These are phyloP conservation scores for Gallinago stenura DNA, from an alignment of 2,797 vertebrate species.

Conservation along the genomic window DNA sequence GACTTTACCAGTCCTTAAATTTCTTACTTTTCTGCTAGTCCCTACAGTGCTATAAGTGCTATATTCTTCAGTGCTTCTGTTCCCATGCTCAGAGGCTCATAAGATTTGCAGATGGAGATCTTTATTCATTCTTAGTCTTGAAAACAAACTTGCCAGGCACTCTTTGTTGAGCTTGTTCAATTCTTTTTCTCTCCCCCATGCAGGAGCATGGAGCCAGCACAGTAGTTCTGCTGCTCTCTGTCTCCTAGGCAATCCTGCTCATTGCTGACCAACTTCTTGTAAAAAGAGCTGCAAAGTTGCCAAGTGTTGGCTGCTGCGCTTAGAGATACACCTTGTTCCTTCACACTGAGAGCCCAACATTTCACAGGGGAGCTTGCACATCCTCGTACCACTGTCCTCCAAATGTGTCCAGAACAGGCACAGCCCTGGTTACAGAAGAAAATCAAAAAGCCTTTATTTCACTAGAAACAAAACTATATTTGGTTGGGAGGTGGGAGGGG, in stretches of 20 bases:
- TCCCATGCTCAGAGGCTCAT: not conserved
- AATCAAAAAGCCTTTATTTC: not conserved
- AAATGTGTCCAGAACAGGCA: not conserved
- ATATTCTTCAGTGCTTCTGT: not conserved
- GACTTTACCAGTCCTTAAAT: slow-evolving; percentile 7
- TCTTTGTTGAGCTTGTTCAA: not conserved
- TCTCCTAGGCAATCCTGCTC: slow-evolving; percentile 15
- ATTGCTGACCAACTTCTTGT: not conserved
- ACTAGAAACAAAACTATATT: not conserved
- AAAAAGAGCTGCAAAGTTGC: not conserved
- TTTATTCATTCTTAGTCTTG: not conserved
- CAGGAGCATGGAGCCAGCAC: not conserved
- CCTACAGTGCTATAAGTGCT: not conserved
- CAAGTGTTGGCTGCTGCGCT: not conserved
- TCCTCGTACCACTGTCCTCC: not conserved
- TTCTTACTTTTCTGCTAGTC: not conserved
- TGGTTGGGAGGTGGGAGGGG: not conserved
- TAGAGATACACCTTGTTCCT: not conserved
- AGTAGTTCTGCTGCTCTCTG: not conserved
- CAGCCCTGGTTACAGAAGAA: not conserved
- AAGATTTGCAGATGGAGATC: not conserved
- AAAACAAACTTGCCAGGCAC: not conserved
- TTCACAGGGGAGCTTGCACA: not conserved
- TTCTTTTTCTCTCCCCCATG: not conserved
- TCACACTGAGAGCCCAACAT: not conserved